Conservation (phyloP, 1,140 invertebrate species). For the Prorops nasuta region DNA sequence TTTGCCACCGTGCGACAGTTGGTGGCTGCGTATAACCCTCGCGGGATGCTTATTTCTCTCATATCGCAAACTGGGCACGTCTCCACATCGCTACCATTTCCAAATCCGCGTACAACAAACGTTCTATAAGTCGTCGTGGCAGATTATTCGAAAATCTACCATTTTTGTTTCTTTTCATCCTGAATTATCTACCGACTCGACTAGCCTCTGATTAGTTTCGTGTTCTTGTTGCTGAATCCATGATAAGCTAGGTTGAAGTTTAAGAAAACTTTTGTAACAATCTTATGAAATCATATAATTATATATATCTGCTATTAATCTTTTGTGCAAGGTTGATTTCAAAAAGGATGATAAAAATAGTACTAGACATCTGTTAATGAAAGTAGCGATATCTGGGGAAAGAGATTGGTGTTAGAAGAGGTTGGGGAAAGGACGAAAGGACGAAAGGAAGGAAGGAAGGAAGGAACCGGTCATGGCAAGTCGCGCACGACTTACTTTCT, state of each 20-base stretch:
- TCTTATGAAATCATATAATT: too few relatives aligned
- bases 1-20: slow-evolving; percentile 43
- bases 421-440: background rate
- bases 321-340: too few relatives aligned
- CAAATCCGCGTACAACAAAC: slow-evolving; percentile 26
- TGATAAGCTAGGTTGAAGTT: too few relatives aligned
- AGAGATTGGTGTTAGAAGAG: too few relatives aligned
- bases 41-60: slow-evolving; percentile 39
- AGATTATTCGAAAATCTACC: slow-evolving; percentile 39
- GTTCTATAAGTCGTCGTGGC: slow-evolving; percentile 14
- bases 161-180: slow-evolving; percentile 22
- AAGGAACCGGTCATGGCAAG: slow-evolving; percentile 7
- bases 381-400: too few relatives aligned
- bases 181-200: background rate
- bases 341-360: too few relatives aligned
- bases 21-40: slow-evolving; percentile 47
- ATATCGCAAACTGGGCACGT: slow-evolving; percentile 53
- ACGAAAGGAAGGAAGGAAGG: too few relatives aligned
- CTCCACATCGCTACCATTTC: slow-evolving; percentile 31
- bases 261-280: too few relatives aligned
- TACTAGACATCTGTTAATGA: too few relatives aligned
- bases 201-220: too few relatives aligned
- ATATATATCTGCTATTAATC: too few relatives aligned
- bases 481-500: slow-evolving; percentile 21
- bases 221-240: too few relatives aligned